Base-by-base conservation (phyloP, 2,797 vertebrate species). In the Pogonophryne albipinna region DNA sequence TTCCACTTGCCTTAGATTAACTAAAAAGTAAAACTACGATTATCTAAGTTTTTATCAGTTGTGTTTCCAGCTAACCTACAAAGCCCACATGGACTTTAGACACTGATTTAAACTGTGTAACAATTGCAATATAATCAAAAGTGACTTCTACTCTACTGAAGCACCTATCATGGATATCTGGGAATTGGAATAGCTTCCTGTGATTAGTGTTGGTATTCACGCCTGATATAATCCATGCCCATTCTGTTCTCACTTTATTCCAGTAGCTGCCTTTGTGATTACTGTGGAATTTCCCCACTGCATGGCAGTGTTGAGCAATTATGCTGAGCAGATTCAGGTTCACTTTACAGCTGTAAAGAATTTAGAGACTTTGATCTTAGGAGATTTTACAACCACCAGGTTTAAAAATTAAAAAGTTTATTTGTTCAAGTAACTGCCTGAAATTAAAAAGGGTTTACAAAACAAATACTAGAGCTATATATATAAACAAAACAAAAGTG, bases 381-480 rank as follows among this genome's bases (percentile, higher is more conserved):
- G 13, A 83, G 60, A 84, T 17, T 86, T 85, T 72, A 80, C 73
- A 85, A 87, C 66, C 61, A 80, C 56, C 45, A 53, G 46, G 78
- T 78, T 91, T 93, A 95, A 95, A 95, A 95, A 93, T 94, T 94
- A 92, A 95, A 95, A 94, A 89, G 87, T 95, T 95, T 95, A 94
- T 95, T 95, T 93, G 94, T 96, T 96, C 95, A 97, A 97, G 97
- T 95, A 97, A 97, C 95, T 93, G 95, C 93, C 95, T 91, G 92
- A 96, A 96, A 96, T 96, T 95, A 93, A 94, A 95, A 94, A 89
- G 84, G 93, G 96, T 93, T 97, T 97, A 97, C 95, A 96, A 97
- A 98, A 97, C 95, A 93, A 94, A 85, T 59, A 89, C 93, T 94
- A 91, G 57, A 82, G 9, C 79, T 86, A 87, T 81, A 63, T 74